Evolutionary conservation across 1,140 invertebrate genomes (phyloP).

Genomic region (Magallana gigas): DNA sequence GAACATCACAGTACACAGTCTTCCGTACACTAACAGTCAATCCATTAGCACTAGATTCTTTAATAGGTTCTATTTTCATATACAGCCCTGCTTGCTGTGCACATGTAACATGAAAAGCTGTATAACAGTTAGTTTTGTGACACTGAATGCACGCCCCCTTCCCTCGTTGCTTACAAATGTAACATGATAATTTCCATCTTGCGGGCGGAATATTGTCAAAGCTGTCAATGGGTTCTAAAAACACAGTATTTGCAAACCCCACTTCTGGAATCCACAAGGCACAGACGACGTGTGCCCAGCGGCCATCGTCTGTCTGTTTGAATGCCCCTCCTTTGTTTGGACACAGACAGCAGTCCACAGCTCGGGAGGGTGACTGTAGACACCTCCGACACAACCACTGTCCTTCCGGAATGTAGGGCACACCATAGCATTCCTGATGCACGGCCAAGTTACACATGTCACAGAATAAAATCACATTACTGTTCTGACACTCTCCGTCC

Average conservation of each 20-base stretch:
- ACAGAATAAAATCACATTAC: constrained; percentile 97
- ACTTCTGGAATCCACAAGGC: constrained; percentile 99
- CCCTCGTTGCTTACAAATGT: constrained; percentile 96
- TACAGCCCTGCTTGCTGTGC: constrained; percentile 96
- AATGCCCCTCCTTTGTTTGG: constrained; percentile 99
- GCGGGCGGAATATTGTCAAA: constrained; percentile 97
- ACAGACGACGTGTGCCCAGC: constrained; percentile 99
- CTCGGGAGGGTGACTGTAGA: constrained; percentile 95
- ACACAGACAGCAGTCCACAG: constrained; percentile 97
- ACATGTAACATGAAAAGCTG: constrained; percentile 99
- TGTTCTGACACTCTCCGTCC: constrained; percentile 97
- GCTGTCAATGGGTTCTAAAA: constrained; percentile 97
- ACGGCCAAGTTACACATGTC: constrained; percentile 99
- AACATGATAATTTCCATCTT: constrained; percentile 96
- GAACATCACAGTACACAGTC: constrained; percentile 96
- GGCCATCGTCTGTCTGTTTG: constrained; percentile 97
- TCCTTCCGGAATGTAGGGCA: constrained; percentile 99
- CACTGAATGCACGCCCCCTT: constrained; percentile 99
- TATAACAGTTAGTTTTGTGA: constrained; percentile 96
- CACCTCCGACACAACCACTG: constrained; percentile 98
- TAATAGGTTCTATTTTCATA: constrained; percentile 95
- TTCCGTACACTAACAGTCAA: constrained; percentile 89
- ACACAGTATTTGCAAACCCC: constrained; percentile 93
- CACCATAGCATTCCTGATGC: constrained; percentile 99
- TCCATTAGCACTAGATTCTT: constrained; percentile 71